phyloP scores from a whole-genome alignment of 2,113 vertebrate genomes.

The Brachirus orientalis region DNA sequence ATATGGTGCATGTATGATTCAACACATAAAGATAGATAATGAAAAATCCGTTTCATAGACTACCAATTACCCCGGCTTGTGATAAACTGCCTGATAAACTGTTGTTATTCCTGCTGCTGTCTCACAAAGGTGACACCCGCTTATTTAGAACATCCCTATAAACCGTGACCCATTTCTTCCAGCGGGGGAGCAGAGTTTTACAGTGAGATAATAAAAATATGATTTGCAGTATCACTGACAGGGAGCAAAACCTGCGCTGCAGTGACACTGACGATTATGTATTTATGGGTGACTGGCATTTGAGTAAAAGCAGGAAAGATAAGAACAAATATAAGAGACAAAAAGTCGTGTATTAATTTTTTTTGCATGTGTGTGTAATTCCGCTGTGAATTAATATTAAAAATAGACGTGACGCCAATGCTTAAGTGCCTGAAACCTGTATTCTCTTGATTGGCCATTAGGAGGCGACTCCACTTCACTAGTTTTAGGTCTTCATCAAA shows the following conservation, averaged over 20 bases:
- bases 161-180: slow-evolving; percentile 39
- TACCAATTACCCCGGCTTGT: slow-evolving; percentile 10
- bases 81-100: slow-evolving; percentile 23
- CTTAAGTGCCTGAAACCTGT: too few relatives aligned
- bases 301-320: neutral
- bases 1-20: neutral
- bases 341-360: too few relatives aligned
- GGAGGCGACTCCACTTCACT: too few relatives aligned
- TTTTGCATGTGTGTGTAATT: too few relatives aligned
- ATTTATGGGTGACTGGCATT: slow-evolving; percentile 1
- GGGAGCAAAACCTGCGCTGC: neutral
- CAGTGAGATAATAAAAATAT: slow-evolving; percentile 20
- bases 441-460: too few relatives aligned
- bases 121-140: slow-evolving; percentile 44
- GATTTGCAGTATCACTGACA: slow-evolving; percentile 33
- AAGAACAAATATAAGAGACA: too few relatives aligned
- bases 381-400: too few relatives aligned
- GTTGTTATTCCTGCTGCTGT: slow-evolving; percentile 36
- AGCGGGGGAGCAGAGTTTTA: slow-evolving; percentile 28
- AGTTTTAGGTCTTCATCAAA: too few relatives aligned
- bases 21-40: neutral
- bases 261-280: neutral
- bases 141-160: slow-evolving; percentile 32
- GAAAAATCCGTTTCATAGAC: neutral
- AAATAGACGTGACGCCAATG: too few relatives aligned